phyloP scores from a whole-genome alignment of 2,888 invertebrate species.

The Acholoe squamosa region DNA sequence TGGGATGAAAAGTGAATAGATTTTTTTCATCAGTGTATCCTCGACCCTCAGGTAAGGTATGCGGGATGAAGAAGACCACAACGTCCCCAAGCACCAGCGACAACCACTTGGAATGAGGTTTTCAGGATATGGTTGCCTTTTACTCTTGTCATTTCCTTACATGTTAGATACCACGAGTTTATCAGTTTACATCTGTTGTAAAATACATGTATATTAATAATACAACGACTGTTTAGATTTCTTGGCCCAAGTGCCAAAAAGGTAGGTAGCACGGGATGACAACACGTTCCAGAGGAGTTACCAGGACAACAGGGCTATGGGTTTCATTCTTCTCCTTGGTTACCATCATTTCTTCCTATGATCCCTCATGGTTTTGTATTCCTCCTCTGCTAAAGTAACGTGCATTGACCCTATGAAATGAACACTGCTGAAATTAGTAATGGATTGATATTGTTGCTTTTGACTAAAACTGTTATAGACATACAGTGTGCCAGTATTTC shows the following conservation, averaged over 20 bases:
- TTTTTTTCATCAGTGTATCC: neutral
- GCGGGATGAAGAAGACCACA: neutral
- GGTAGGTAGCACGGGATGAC: constrained; percentile 48
- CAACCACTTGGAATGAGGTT: neutral
- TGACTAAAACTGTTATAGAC: neutral
- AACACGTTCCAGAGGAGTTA: neutral
- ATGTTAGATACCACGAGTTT: neutral
- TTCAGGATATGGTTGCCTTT: neutral
- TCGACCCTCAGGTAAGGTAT: constrained; percentile 41
- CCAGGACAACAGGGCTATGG: constrained; percentile 44
- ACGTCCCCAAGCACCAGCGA: neutral
- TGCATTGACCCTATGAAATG: neutral
- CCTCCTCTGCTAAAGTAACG: neutral
- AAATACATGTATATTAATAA: constrained; percentile 25
- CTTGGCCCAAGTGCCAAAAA: constrained; percentile 17
- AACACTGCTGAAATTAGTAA: neutral
- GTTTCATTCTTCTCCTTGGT: constrained; percentile 11
- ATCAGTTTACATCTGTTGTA: neutral
- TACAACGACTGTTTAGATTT: constrained; percentile 49
- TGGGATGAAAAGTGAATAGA: neutral
- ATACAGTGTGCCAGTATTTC: neutral
- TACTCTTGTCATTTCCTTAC: neutral
- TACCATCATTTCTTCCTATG: neutral
- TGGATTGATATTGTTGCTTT: neutral
- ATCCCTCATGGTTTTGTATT: neutral